Evolutionary conservation across 2,113 vertebrate species (phyloP).

Genomic region (Phyllostomus discolor): DNA sequence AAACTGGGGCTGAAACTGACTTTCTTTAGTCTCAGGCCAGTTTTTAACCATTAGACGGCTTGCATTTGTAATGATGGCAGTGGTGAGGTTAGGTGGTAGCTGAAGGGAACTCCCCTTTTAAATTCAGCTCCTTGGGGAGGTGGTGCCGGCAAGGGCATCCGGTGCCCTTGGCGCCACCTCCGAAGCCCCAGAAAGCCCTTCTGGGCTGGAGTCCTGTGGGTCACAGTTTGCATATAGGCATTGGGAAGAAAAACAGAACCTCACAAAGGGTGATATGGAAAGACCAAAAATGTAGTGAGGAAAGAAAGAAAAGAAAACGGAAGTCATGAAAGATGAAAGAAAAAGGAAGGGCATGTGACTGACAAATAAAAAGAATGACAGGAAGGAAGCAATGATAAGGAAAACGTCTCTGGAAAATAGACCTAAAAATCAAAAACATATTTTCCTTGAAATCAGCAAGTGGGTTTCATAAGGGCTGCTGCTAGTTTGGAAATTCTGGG

Average conservation of each 20-base stretch:
- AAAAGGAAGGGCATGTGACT: neutral
- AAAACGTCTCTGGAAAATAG: neutral
- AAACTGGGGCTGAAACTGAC: slow-evolving; percentile 22
- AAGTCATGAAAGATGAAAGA: rapidly evolving
- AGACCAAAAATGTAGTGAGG: neutral
- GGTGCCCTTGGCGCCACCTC: neutral
- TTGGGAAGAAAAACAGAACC: neutral
- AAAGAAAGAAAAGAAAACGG: neutral
- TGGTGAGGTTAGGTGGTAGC: neutral
- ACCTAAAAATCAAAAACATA: neutral
- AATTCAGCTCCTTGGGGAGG: slow-evolving; percentile 31
- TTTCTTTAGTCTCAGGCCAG: slow-evolving; percentile 36
- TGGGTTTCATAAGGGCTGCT: neutral
- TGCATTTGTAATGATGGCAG: slow-evolving; percentile 26
- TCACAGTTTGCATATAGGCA: neutral
- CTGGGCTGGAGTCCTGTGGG: neutral
- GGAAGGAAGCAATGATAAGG: neutral
- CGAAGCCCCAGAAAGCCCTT: neutral
- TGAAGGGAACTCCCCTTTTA: slow-evolving; percentile 32
- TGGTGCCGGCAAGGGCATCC: neutral
- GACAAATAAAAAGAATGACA: rapidly evolving
- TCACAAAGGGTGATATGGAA: neutral
- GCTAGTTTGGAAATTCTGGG: neutral
- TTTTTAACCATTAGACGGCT: slow-evolving; percentile 35
- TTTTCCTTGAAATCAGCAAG: neutral